Base-by-base conservation (phyloP, 2,888 invertebrate genomes). In the Drosophila lacicola region DNA sequence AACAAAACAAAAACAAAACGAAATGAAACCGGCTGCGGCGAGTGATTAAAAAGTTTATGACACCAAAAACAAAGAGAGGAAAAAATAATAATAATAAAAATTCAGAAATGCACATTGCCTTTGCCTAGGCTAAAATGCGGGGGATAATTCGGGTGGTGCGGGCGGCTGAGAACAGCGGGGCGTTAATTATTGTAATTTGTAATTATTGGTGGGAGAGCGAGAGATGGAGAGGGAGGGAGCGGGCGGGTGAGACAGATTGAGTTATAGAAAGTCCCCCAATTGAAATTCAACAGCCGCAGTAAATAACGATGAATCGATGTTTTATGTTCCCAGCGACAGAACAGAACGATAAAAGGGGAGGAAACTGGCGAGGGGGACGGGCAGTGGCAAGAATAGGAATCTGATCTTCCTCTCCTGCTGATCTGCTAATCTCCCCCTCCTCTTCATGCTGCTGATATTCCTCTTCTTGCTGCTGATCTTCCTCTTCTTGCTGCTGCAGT, bases 11-110 rank as follows among this genome's bases (percentile, higher is more conserved):
- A 65, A 17, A 37, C 21, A 17, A n/a, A 25, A 29, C 8, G 29
- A 29, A 29, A 8, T 29, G 29, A 57, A 63, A 60, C 47, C 77
- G 61, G 66, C 57, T 71, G 29, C 50, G 9, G 39, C 57, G 50
- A 60, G 67, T 50, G 67, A 74, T 71, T 71, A 66, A 71, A 76
- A 71, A 50, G 37, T 66, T 77, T 77, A 77, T 66, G 66, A 71
- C 72, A 76, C 66, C 39, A 56, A 56, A 50, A 51, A 47, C 41
- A 54, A 14, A 21, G 46, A 33, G 51, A 50, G 34, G 8, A 36
- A 13, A 65, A 33, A 39, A 34, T 13, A 47, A 50, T 19, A 51
- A 42, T 39, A 37, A 53, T 34, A 44, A 17, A 53, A 66, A 65
- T 39, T 34, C 21, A 46, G 14, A 19, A 63, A 33, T 41, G 45